A percentile compares a stretch with the other conserved stretches of the same genome.
Evolutionary conservation across 2,888 invertebrate genomes (phyloP).

Genomic region (Polymixis flavicincta): DNA sequence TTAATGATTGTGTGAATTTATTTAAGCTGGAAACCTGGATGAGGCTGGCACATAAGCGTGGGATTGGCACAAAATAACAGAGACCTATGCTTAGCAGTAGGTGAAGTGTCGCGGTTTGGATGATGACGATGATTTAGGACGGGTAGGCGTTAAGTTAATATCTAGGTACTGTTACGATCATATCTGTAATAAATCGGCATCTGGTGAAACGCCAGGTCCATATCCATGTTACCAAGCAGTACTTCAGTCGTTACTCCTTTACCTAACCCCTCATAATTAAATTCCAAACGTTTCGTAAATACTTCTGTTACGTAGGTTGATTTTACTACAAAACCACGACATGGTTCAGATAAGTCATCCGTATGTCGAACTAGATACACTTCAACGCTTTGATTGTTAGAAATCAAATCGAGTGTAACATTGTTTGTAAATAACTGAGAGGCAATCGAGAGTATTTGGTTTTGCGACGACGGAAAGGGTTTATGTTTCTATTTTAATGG

Average conservation of each 20-base stretch:
- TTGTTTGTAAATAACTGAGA: slow-evolving; percentile 66
- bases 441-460: slow-evolving; percentile 7
- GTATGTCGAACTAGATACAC: slow-evolving; percentile 58
- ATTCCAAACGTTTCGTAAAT: background rate
- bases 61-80: no score
- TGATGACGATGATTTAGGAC: no score
- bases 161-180: background rate
- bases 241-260: background rate
- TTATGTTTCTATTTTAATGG: background rate
- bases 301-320: background rate
- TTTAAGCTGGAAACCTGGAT: no score
- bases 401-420: slow-evolving; percentile 68
- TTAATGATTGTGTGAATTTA: slow-evolving; percentile 4
- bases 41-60: no score
- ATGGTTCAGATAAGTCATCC: slow-evolving; percentile 46
- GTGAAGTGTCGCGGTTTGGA: no score
- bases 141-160: background rate
- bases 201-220: background rate
- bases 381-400: slow-evolving; percentile 67
- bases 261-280: background rate
- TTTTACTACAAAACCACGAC: slow-evolving; percentile 41
- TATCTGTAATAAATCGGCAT: background rate
- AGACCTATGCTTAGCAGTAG: no score
- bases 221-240: background rate
- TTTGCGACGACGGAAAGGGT: background rate